These are phyloP conservation scores for Petromus typicus DNA, from an alignment of 2,113 vertebrate species.

Conservation along the genomic window DNA sequence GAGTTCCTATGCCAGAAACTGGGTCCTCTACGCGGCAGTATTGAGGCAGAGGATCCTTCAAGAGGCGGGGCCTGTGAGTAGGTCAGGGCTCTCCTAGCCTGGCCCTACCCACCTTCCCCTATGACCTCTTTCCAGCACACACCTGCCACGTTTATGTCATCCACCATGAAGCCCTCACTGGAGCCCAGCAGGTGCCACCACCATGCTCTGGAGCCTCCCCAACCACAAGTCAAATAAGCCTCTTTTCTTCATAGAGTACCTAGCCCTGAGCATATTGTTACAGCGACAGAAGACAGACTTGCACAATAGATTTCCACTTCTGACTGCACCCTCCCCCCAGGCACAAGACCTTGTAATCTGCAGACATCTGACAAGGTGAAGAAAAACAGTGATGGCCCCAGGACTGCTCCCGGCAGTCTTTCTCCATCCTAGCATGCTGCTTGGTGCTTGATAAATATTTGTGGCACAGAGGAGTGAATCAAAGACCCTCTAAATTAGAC, in stretches of 20 bases:
- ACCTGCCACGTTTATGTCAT: background rate
- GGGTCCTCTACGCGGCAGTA: background rate
- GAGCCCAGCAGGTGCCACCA: background rate
- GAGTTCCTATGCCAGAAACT: background rate
- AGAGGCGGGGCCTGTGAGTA: background rate
- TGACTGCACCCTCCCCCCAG: background rate
- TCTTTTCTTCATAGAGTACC: background rate
- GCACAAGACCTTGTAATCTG: background rate
- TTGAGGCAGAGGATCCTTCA: background rate
- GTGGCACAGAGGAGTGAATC: background rate
- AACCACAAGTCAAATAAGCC: background rate
- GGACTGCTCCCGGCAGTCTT: background rate
- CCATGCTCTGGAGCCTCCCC: background rate
- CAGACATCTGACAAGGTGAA: background rate
- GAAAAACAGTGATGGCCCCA: background rate
- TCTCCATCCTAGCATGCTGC: background rate
- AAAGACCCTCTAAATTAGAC: background rate
- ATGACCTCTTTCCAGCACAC: background rate
- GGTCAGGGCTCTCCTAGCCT: background rate
- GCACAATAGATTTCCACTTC: background rate
- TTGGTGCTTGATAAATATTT: background rate
- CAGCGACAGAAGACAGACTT: background rate
- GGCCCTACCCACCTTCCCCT: background rate
- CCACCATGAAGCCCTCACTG: background rate
- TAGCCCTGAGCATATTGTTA: background rate